A percentile compares a stretch with the other conserved stretches of the same genome.
Conservation (phyloP, 2,113 vertebrate species). For the Arenaria interpres region DNA sequence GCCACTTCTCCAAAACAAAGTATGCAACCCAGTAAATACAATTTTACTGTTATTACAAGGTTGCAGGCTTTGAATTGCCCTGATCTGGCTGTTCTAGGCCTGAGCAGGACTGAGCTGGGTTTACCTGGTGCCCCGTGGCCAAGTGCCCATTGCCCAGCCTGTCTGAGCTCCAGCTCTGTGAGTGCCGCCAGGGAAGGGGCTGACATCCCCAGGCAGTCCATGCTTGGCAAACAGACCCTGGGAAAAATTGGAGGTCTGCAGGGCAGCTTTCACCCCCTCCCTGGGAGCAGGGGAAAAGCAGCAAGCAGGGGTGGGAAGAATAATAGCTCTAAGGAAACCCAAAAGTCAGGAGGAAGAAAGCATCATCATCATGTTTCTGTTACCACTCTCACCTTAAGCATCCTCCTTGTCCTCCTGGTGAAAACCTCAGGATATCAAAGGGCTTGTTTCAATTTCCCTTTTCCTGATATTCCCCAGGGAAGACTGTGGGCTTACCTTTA, state of each 20-base stretch:
- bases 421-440: not conserved
- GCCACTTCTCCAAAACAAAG: not conserved
- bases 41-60: not conserved
- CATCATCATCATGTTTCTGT: not conserved
- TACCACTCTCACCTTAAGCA: not conserved
- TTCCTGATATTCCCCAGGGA: not conserved
- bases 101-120: not conserved
- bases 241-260: fast-evolving
- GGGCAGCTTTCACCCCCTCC: not conserved
- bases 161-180: not conserved
- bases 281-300: not conserved
- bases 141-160: not conserved
- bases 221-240: fast-evolving
- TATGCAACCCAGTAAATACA: not conserved
- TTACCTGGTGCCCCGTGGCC: fast-evolving
- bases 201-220: not conserved
- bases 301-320: not conserved
- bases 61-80: not conserved
- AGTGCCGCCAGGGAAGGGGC: fast-evolving
- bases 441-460: not conserved
- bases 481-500: not conserved
- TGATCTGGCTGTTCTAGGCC: not conserved
- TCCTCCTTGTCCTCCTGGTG: not conserved
- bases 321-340: not conserved
- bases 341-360: not conserved